Conservation (phyloP, 64 coral and sea anemone species). For the Pachyseris speciosa region DNA sequence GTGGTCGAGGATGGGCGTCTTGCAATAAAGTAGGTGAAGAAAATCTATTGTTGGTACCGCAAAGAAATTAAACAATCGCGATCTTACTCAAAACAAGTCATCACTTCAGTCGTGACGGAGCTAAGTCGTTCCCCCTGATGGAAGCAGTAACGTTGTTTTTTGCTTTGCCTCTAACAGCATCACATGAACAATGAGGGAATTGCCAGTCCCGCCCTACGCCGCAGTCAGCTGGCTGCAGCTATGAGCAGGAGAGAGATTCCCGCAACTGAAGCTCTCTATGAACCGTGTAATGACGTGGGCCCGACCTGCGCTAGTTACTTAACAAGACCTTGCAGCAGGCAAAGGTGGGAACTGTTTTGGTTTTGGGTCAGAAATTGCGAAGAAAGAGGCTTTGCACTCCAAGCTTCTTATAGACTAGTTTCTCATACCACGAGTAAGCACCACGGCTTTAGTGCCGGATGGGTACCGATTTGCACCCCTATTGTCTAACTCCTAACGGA, state of each 20-base stretch:
- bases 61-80: no score
- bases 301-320: slow-evolving; percentile 35
- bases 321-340: slow-evolving; percentile 13
- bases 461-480: no score
- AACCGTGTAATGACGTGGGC: slow-evolving; percentile 86
- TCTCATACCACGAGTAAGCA: no score
- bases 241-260: slow-evolving; percentile 91
- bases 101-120: no score
- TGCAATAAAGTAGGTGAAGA: no score
- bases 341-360: neutral
- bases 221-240: slow-evolving; percentile 87
- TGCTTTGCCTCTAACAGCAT: slow-evolving; percentile 47
- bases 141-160: neutral
- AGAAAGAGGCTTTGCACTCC: neutral
- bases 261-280: slow-evolving; percentile 79
- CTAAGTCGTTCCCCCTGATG: no score
- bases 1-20: no score
- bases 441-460: no score
- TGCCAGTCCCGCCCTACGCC: slow-evolving; percentile 74
- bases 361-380: no score
- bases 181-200: slow-evolving; percentile 88
- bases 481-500: no score
- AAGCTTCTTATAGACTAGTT: no score
- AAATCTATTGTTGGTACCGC: no score
- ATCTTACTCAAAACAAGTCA: neutral